Evolutionary conservation across 2,113 vertebrate species (phyloP).

Genomic region (Tupaia tana): DNA sequence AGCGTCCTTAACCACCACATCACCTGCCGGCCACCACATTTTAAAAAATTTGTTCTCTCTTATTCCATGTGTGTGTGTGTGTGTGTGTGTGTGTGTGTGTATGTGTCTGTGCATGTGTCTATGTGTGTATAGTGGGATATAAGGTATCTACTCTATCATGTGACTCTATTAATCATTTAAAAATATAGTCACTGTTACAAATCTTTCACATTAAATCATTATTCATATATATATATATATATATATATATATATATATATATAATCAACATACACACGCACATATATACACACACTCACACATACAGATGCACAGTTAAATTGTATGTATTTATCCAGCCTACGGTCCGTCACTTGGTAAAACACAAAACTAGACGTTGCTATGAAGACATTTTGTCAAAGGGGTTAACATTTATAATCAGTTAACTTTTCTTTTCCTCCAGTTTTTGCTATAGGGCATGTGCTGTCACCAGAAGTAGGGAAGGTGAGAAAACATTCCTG

Average conservation of each 20-base stretch:
- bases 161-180: neutral
- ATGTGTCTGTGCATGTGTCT: no score
- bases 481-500: no score
- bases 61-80: neutral
- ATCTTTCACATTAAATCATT: neutral
- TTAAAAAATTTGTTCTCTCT: neutral
- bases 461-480: no score
- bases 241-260: neutral
- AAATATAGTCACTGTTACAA: neutral
- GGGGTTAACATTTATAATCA: neutral
- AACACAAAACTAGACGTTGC: neutral
- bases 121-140: neutral
- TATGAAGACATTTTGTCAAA: neutral
- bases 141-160: neutral
- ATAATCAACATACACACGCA: no score
- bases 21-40: no score
- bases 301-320: neutral
- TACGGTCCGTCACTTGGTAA: neutral
- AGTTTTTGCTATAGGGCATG: no score
- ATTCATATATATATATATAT: neutral
- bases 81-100: rapidly evolving
- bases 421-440: neutral
- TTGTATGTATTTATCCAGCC: neutral
- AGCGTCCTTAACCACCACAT: no score
- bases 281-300: no score